Base-by-base conservation (phyloP, 2,888 invertebrate species). In the Campoplex capitator region DNA sequence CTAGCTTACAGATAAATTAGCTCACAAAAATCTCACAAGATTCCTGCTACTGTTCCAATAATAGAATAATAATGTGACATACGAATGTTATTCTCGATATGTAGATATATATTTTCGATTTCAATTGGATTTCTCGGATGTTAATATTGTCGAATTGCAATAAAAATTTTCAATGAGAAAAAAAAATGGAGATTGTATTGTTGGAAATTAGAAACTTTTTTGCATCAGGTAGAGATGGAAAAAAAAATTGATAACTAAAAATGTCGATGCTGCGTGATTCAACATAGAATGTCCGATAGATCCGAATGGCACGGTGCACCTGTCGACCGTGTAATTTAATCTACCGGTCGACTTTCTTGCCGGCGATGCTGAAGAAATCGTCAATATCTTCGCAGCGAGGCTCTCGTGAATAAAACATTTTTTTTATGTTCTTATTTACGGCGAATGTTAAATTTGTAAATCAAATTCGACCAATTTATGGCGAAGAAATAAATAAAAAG, bases 271-370 rank as follows among this genome's bases (percentile, higher is more conserved):
- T 42, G n/a, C 23, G 23, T 9, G 9, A 23, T 68, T 68, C 3
- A n/a, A 23, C 68, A 42, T 42, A 42, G 68, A 68, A 68, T 4
- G 68, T 42, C 68, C 68, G 38, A 68, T 68, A 42, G 68, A 23
- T 73, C 67, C 13, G 83, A 81, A 89, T 91, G 89, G 90, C 87
- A 90, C 89, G 90, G 89, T 88, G 88, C 90, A 89, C 88, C 90
- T 90, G 91, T 90, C 89, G 86, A 83, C 84, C 86, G 65, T 58
- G 84, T 88, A 89, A 88, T 90, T 89, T 85, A 87, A 90, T 89
- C 87, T 83, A 83, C 79, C 88, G 87, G 86, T 89, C 83, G 87
- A 89, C 85, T 84, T 87, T 85, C 86, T 77, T 76, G 68, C 48
- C 32, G 51, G 45, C 76, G 65, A 74, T 68, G 68, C 74, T 54